Evolutionary conservation across 1,140 invertebrate genomes (phyloP), one percentile per base, ranked within the genome.

Genomic region (Scaptomyza graminum): DNA sequence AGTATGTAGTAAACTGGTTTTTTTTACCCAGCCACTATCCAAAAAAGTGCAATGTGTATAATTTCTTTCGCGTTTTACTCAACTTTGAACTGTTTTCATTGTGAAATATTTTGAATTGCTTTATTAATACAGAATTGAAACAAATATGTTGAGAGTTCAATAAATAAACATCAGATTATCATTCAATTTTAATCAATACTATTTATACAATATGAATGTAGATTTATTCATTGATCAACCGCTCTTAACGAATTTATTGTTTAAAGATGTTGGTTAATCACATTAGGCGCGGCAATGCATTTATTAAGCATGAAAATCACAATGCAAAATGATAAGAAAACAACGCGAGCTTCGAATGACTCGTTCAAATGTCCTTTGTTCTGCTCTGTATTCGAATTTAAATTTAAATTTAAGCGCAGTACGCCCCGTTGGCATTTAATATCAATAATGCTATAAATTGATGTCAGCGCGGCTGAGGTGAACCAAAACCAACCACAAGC

Each of bases 361-460:
- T 31, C 50, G 15, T 16, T 15, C 44, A 13, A 39, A 69, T 50
- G 18, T 50, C 12, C 51, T 34, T 25, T 28, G 31, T 43, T 50
- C 18, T 12, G 44, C n/a, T n/a, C n/a, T n/a, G n/a, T 59, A 25
- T 66, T 70, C 39, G 52, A 59, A 74, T 74, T 77, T 63, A 75
- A 74, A 81, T 85, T 65, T 65, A 74, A 81, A 71, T 81, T 52
- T 68, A 74, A 43, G 18, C 54, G 43, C 51, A 25, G 2, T 5
- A 25, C 5, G 28, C 28, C 65, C 31, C 47, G 28, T 47, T 13
- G 31, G 62, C 66, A 84, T 80, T 85, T 81, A 81, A 87, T 78
- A 82, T 81, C 78, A 78, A 87, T 85, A 85, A 81, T 68, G 78
- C 71, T 74, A 85, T 87, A 87, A 87, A 85, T 85, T 68, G 44